Evolutionary conservation across 2,888 invertebrate genomes (phyloP), one percentile per base, ranked within the genome.

Genomic region (Meloe dianella): DNA sequence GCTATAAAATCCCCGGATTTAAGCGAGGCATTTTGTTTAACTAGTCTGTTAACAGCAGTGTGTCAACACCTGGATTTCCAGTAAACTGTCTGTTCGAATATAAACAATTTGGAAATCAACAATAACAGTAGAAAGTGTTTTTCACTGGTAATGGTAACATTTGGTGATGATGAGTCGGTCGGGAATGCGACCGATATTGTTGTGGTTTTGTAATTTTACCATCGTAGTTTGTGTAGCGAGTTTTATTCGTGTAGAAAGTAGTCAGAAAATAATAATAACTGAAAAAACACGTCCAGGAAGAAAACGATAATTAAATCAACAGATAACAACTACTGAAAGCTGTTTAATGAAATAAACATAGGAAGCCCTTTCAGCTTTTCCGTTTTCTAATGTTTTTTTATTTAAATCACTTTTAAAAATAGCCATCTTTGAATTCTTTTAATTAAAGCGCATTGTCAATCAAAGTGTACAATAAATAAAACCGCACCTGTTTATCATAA

Each of bases 31-130:
- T 20, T 47, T 47, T 47, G 47, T 47, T 47, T 47, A 47, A 20
- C 20, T 9, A 41, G 12, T 20, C 20, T 47, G 20, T 47, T 47
- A 47, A 6, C 20, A 47, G 20, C 47, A 47, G 47, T 47, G 8
- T 47, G 47, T 47, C 47, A 47, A 47, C 47, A 47, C 47, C 47
- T 47, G 47, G 47, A 47, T 47, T 47, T 47, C 47, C 20, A 47
- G 47, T 20, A 10, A 20, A 47, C 8, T 47, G 20, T 47, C 20
- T 47, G 8, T 7, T 47, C 20, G 12, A 2, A 47, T 1, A 20
- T 8, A 47, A 47, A 47, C 47, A 10, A 0, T 20, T n/a, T 6
- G 4, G 4, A 41, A 47, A 47, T 47, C 20, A 20, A 41, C 38
- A n/a, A 17, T 41, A 17, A 41, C 17, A 17, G 6, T 17, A n/a